Conservation (phyloP, 2,113 vertebrate genomes). For the Crotalus tigris region DNA sequence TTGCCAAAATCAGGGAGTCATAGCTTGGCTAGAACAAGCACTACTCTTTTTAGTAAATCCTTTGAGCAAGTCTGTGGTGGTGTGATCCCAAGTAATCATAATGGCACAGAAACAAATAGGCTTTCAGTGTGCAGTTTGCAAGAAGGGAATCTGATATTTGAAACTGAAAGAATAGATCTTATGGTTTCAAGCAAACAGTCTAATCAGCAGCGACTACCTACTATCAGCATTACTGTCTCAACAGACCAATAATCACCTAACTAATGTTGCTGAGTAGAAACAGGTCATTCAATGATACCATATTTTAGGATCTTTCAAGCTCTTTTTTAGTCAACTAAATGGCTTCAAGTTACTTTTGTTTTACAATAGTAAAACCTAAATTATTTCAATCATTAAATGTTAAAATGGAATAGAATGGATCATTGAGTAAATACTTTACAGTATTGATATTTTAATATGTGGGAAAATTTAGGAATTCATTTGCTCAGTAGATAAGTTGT, state of each 20-base stretch:
- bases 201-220: conserved; percentile 85
- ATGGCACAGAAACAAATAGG: conserved; percentile 77
- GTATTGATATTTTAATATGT: conserved; percentile 5
- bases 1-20: conserved; percentile 90
- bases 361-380: conserved; percentile 25
- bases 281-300: not conserved
- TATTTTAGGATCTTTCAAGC: not conserved
- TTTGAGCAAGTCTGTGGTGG: conserved; percentile 86
- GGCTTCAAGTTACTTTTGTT: not conserved
- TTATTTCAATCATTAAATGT: not conserved
- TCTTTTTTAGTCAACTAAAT: conserved; percentile 24
- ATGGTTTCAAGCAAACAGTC: conserved; percentile 74
- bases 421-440: conserved; percentile 12
- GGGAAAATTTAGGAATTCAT: not conserved
- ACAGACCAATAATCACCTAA: conserved; percentile 71
- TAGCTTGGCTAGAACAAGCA: conserved; percentile 87
- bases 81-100: conserved; percentile 69
- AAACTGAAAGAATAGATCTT: conserved; percentile 76
- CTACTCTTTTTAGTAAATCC: conserved; percentile 90
- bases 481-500: not conserved
- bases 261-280: conserved; percentile 27
- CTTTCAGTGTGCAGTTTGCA: conserved; percentile 90
- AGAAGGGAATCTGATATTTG: conserved; percentile 84
- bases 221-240: conserved; percentile 89
- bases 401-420: conserved; percentile 7